Evolutionary conservation across 2,797 vertebrate genomes (phyloP), one percentile per base, ranked within the genome.

Genomic region (Yasuhikotakia modesta): DNA sequence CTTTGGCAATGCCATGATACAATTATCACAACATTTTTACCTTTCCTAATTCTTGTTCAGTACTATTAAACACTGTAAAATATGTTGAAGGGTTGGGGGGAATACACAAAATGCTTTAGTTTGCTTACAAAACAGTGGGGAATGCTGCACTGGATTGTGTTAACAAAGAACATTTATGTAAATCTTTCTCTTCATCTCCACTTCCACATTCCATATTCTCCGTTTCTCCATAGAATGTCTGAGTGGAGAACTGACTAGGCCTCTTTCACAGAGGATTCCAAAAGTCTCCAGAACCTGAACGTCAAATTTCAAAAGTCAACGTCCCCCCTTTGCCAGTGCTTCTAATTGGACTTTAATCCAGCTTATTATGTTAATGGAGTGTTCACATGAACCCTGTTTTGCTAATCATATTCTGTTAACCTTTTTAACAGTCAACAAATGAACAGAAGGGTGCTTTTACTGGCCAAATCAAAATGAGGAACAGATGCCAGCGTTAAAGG

Each of bases 331-430:
- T 73, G 81, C 68, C 78, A 64, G 66, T 24, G 35, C 74, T 88
- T 83, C 86, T 90, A 91, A 91, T 91, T 90, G 83, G 85, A 72
- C 81, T 90, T 92, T 90, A 92, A 92, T 94, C 88, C 91, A 90
- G 86, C 83, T 87, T 89, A 93, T 92, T 91, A 90, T 87, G 73
- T 78, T 89, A 85, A 92, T 92, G 89, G 87, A 89, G 80, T 58
- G 70, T 85, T 85, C 68, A 65, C 83, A 82, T 81, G 81, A 83
- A 71, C 75, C 35, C 63, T 35, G 48, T 22, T 27, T 55, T 75
- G 60, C 73, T 81, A 85, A 87, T 80, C 43, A 79, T 70, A 53
- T 64, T n/a, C 73, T 22, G 27, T 48, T 81, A 60, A 70, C 53
- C 73, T 80, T 81, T 71, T 72, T 83, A 81, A 60, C 58, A 58